Percentiles rank a stretch among this genome's conserved stretches.
Conservation (phyloP, 2,797 vertebrate species). For the Sebastes taczanowskii region DNA sequence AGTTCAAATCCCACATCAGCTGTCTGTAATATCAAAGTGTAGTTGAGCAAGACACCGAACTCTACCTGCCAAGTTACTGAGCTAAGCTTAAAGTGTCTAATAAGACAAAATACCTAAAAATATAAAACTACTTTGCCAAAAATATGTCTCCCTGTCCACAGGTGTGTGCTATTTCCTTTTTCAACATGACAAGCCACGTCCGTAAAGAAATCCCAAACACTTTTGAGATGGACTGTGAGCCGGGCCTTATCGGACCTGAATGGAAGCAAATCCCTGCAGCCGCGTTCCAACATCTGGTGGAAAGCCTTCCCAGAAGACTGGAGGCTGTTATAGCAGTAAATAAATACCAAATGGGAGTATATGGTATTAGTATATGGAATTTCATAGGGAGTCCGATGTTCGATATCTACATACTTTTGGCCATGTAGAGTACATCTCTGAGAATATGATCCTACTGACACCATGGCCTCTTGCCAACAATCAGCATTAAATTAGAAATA, state of each 20-base stretch:
- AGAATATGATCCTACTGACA: not conserved
- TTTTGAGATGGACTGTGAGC: conserved; percentile 3
- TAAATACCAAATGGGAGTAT: not conserved
- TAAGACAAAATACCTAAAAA: not conserved
- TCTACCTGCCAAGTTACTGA: not conserved
- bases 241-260: not conserved
- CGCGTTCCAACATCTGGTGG: conserved; percentile 21
- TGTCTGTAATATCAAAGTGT: not conserved
- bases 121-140: not conserved
- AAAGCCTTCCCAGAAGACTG: conserved; percentile 9
- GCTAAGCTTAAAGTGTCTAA: not conserved
- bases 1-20: conserved; percentile 18
- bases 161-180: not conserved
- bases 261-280: conserved; percentile 11
- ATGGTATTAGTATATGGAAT: too few relatives aligned
- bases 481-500: not conserved
- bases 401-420: not conserved
- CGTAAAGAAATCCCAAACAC: not conserved
- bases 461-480: not conserved
- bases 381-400: too few relatives aligned
- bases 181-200: not conserved
- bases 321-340: conserved; percentile 3
- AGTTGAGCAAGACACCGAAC: not conserved
- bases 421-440: not conserved
- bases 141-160: not conserved